A percentile compares a stretch with the other conserved stretches of the same genome.
phyloP scores from a whole-genome alignment of 2,797 vertebrate species.

The Psittacula echo region DNA sequence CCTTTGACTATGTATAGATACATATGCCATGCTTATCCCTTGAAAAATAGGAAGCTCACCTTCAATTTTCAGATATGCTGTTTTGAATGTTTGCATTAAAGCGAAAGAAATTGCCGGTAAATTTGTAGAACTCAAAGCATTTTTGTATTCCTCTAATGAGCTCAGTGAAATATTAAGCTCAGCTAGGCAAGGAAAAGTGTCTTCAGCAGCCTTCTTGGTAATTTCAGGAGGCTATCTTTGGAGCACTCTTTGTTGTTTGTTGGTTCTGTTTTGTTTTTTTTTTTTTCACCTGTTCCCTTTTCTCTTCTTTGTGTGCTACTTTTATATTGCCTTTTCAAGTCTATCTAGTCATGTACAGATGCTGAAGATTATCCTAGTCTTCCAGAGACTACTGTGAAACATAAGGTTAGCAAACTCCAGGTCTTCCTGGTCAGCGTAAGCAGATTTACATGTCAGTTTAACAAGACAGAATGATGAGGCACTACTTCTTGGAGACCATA shows the following conservation, averaged over 20 bases:
- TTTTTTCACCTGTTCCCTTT: not conserved
- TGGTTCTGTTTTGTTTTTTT: not conserved
- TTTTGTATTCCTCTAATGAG: not conserved
- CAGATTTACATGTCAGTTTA: conserved; percentile 10
- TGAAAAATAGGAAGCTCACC: not conserved
- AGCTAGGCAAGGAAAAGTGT: not conserved
- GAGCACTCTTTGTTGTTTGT: not conserved
- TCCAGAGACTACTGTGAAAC: not conserved
- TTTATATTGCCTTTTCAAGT: not conserved
- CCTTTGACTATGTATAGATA: not conserved
- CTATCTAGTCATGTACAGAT: not conserved
- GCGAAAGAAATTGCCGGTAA: not conserved
- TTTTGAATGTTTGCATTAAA: not conserved
- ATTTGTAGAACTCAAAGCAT: not conserved
- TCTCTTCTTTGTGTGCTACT: not conserved
- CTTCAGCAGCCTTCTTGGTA: not conserved
- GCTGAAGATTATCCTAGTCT: not conserved
- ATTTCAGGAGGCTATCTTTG: not conserved
- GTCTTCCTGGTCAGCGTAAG: not conserved
- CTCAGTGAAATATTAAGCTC: not conserved
- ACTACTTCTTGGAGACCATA: conserved; percentile 13
- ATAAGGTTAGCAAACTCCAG: not conserved
- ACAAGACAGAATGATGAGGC: not conserved
- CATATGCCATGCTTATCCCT: not conserved
- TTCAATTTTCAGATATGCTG: not conserved